Conservation (phyloP, 1,140 invertebrate genomes). For the Euglossa dilemma region DNA sequence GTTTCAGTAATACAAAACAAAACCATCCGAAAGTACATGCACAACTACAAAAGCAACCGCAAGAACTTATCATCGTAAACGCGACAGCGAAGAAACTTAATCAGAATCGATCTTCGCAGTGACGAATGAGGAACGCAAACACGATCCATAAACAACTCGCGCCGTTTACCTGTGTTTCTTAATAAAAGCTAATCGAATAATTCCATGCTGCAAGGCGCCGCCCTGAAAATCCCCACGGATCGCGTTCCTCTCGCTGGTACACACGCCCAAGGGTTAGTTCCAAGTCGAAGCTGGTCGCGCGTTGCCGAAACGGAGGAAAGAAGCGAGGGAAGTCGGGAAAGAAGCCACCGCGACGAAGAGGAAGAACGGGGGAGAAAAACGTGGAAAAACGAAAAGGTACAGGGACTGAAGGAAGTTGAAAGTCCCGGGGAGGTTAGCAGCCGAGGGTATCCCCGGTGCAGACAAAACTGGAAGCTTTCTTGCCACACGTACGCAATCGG, state of each 20-base stretch:
- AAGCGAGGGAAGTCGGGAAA: not conserved
- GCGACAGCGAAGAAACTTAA: too few species aligned
- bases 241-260: not conserved
- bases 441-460: constrained; percentile 30
- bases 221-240: not conserved
- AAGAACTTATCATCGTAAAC: too few species aligned
- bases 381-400: not conserved
- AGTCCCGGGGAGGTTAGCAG: constrained; percentile 27
- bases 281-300: not conserved
- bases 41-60: too few species aligned
- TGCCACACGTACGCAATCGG: constrained; percentile 60
- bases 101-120: not conserved
- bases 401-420: constrained; percentile 30
- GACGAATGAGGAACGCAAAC: not conserved
- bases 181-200: not conserved
- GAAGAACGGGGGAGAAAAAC: constrained; percentile 9
- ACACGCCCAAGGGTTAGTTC: not conserved
- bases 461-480: constrained; percentile 45
- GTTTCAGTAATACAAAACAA: too few species aligned
- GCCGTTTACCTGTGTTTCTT: not conserved
- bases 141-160: too few species aligned
- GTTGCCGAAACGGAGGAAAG: not conserved
- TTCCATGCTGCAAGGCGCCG: not conserved
- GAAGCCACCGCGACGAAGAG: not conserved
- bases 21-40: too few species aligned